phyloP scores from a whole-genome alignment of 2,888 invertebrate genomes.

The Anthophora plumipes region DNA sequence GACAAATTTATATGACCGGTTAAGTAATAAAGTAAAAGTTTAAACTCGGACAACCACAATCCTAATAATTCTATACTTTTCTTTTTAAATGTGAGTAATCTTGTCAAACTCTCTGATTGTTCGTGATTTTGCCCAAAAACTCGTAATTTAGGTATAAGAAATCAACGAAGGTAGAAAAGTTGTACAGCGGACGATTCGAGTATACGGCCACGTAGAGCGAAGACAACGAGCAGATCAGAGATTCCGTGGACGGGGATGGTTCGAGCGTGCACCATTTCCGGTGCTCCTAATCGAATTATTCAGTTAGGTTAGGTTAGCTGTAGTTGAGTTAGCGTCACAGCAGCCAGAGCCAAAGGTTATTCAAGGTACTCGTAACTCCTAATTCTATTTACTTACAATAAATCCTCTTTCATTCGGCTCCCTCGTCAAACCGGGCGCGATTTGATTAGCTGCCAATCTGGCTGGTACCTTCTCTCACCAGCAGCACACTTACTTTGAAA shows the following conservation, averaged over 20 bases:
- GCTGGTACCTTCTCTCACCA: background rate
- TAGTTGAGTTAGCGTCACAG: slow-evolving; percentile 71
- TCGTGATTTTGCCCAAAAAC: slow-evolving; percentile 20
- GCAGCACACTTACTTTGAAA: background rate
- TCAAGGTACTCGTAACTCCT: slow-evolving; percentile 73
- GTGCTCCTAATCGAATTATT: slow-evolving; percentile 75
- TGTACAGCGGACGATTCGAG: slow-evolving; percentile 20
- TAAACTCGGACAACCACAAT: too few species aligned
- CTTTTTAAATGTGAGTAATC: too few species aligned
- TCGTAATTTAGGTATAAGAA: slow-evolving; percentile 38
- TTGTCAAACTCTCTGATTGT: background rate
- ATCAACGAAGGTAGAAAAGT: slow-evolving; percentile 29
- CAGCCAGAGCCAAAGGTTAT: slow-evolving; percentile 71
- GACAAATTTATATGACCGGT: too few species aligned
- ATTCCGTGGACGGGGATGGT: slow-evolving; percentile 28
- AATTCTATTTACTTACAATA: slow-evolving; percentile 79
- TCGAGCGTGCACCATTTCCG: slow-evolving; percentile 45
- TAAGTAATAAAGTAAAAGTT: too few species aligned
- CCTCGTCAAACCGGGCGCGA: slow-evolving; percentile 44
- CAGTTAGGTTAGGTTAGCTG: slow-evolving; percentile 74
- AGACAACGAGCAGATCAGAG: slow-evolving; percentile 46
- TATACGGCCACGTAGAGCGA: slow-evolving; percentile 11
- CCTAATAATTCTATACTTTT: too few species aligned
- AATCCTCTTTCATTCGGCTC: slow-evolving; percentile 68
- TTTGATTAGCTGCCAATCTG: slow-evolving; percentile 66